Evolutionary conservation across 2,888 invertebrate genomes (phyloP).

Genomic region (Balanococcus diminutus): DNA sequence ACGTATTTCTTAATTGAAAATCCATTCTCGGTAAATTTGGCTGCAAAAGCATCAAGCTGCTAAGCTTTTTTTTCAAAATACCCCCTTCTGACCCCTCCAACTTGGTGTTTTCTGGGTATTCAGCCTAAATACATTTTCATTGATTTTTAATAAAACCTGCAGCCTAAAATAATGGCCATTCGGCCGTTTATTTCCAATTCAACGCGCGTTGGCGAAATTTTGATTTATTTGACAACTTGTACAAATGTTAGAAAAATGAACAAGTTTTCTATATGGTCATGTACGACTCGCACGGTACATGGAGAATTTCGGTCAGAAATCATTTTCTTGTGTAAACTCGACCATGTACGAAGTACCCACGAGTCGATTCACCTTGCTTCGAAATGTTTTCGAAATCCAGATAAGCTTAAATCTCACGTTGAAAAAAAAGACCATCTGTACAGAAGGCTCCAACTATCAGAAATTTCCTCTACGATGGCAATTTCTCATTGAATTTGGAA

Average conservation of each 20-base stretch:
- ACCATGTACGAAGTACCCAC: not conserved
- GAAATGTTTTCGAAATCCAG: not conserved
- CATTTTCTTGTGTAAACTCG: constrained; percentile 1
- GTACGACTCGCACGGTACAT: not conserved
- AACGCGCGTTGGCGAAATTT: constrained; percentile 13
- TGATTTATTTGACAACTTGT: constrained; percentile 27
- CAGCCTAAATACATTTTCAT: not conserved
- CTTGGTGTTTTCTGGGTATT: not conserved
- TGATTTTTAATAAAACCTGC: not conserved
- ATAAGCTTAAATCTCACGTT: not conserved
- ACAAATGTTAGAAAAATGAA: constrained; percentile 21
- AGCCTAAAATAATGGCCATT: not conserved
- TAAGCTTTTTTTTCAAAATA: not conserved
- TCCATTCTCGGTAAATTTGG: not conserved
- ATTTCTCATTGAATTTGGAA: constrained; percentile 17
- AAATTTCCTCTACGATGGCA: not conserved
- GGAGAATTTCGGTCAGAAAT: not conserved
- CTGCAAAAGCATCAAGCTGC: not conserved
- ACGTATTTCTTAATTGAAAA: not conserved
- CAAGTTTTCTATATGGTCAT: not conserved
- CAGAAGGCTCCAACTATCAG: not conserved
- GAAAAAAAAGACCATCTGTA: not conserved
- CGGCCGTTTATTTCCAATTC: not conserved
- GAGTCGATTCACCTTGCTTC: constrained; percentile 1
- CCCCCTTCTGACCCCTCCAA: not conserved